Percentiles rank a stretch among this genome's conserved stretches.
Conservation (phyloP, 1,140 invertebrate genomes). For the Drosophila repleta region DNA sequence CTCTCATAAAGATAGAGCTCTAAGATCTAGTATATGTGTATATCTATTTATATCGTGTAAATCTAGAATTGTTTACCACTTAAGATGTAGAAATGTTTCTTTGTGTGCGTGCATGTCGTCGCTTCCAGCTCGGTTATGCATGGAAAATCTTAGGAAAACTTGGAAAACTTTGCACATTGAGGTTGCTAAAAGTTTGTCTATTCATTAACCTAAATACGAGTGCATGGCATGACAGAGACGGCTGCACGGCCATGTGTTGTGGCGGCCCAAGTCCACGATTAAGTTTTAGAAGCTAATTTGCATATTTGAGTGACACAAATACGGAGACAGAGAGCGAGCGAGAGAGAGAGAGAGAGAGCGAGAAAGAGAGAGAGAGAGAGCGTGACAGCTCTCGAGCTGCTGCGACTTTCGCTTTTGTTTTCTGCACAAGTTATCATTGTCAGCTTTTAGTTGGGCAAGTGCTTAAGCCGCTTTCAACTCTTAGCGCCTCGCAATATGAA, state of each 20-base stretch:
- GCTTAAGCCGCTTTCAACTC: constrained; percentile 28
- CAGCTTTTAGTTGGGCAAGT: constrained; percentile 33
- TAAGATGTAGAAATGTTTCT: too few relatives aligned
- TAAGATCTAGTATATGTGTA: too few relatives aligned
- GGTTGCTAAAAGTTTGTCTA: constrained; percentile 79
- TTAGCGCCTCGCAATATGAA: constrained; percentile 27
- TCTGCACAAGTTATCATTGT: constrained; percentile 47
- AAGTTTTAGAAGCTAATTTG: constrained; percentile 78
- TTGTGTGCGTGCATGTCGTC: not conserved
- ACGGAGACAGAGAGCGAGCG: too few relatives aligned
- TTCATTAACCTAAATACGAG: constrained; percentile 78
- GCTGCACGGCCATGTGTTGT: constrained; percentile 1
- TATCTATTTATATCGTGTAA: too few relatives aligned
- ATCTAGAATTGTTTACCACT: too few relatives aligned
- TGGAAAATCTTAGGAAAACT: constrained; percentile 27
- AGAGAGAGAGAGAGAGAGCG: too few relatives aligned
- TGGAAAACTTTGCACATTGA: constrained; percentile 74
- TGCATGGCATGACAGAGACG: not conserved
- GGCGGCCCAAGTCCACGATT: constrained; percentile 58
- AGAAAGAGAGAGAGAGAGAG: too few relatives aligned
- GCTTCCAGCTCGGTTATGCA: constrained; percentile 25
- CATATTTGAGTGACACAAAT: constrained; percentile 71
- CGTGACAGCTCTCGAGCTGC: not conserved
- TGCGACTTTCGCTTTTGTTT: constrained; percentile 62
- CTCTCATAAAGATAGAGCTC: too few relatives aligned